Conservation (phyloP, 2,888 invertebrate species). For the Apodemia hepburni region DNA sequence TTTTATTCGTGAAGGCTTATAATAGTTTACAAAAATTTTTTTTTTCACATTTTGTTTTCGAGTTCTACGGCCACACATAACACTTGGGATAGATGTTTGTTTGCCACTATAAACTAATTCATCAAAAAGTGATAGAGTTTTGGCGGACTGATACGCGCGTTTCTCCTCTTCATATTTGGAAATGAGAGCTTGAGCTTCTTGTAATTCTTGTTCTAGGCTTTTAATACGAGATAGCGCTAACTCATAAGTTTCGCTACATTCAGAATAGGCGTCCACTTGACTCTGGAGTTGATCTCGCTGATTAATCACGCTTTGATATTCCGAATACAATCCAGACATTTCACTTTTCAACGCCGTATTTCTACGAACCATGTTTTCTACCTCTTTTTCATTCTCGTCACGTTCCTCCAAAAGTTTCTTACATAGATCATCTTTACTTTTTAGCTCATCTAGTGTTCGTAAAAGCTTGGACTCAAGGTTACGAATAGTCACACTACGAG, state of each 20-base stretch:
- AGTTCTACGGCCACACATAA: background rate
- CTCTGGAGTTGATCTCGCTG: background rate
- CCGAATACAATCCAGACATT: background rate
- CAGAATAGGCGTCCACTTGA: background rate
- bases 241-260: background rate
- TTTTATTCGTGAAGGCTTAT: background rate
- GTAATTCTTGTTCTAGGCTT: background rate
- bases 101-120: background rate
- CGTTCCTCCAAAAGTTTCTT: background rate
- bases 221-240: background rate
- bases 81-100: background rate
- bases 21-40: background rate
- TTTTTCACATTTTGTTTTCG: background rate
- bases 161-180: background rate
- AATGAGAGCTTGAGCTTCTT: background rate
- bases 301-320: background rate
- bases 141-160: background rate
- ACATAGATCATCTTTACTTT: background rate
- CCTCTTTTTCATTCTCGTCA: background rate
- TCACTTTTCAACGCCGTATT: background rate
- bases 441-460: background rate
- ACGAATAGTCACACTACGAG: background rate
- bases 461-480: background rate
- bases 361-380: background rate
- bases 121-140: background rate